Evolutionary conservation across 2,113 vertebrate species (phyloP).

Genomic region (Spermophilus dauricus): DNA sequence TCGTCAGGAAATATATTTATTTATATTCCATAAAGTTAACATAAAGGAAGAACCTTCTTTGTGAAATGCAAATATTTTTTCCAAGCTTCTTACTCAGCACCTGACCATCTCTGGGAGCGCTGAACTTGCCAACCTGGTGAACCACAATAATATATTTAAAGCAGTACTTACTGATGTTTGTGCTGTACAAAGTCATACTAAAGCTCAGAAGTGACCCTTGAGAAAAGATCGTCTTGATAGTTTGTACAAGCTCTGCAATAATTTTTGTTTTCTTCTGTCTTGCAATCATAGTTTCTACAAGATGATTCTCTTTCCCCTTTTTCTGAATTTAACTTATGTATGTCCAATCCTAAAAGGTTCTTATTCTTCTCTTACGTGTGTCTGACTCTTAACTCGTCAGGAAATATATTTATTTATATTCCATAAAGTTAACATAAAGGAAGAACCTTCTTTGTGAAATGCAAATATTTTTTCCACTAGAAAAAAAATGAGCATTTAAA

Average conservation of each 20-base stretch:
- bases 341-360: not conserved
- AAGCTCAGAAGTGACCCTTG: not conserved
- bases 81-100: too few species aligned
- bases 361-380: not conserved
- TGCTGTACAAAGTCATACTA: too few species aligned
- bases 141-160: too few species aligned
- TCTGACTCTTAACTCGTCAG: not conserved
- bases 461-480: not conserved
- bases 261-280: not conserved
- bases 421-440: not conserved
- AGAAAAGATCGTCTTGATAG: not conserved
- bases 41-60: not conserved
- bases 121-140: too few species aligned
- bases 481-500: not conserved
- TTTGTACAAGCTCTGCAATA: rapidly evolving
- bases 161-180: too few species aligned
- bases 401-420: not conserved
- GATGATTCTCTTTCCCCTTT: not conserved
- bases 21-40: not conserved
- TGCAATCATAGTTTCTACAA: not conserved
- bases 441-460: not conserved
- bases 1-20: not conserved
- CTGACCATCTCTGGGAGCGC: too few species aligned
- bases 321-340: not conserved
- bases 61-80: not conserved